Evolutionary conservation across 2,113 vertebrate species (phyloP).

Genomic region (Nettapus auritus): DNA sequence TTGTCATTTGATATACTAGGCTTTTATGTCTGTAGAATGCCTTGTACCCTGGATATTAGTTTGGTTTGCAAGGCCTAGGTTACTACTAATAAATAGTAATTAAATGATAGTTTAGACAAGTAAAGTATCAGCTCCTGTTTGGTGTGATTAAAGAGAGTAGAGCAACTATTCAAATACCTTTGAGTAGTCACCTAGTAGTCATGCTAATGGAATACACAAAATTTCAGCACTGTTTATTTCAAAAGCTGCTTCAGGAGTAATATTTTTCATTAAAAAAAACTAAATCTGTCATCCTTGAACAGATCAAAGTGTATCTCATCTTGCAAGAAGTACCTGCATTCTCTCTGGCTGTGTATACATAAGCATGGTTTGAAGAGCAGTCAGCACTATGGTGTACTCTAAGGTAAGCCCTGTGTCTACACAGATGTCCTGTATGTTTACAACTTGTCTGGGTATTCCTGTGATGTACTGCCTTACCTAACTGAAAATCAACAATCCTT

Average conservation of each 20-base stretch:
- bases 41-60: not conserved
- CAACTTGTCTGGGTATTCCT: not conserved
- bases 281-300: not conserved
- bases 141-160: not conserved
- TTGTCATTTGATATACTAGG: not conserved
- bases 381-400: accelerated
- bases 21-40: not conserved
- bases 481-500: not conserved
- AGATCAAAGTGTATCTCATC: not conserved
- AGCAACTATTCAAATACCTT: not conserved
- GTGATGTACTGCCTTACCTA: not conserved
- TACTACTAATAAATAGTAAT: not conserved
- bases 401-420: not conserved
- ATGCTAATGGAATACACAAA: not conserved
- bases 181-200: not conserved
- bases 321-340: not conserved
- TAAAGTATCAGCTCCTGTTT: not conserved
- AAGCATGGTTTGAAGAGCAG: not conserved
- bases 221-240: not conserved
- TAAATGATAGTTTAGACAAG: not conserved
- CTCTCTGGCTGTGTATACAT: not conserved
- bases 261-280: not conserved
- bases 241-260: not conserved
- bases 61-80: not conserved
- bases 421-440: accelerated